Evolutionary conservation across 2,888 invertebrate species (phyloP), one percentile per base, ranked within the genome.

Genomic region (Byasa hedistus): DNA sequence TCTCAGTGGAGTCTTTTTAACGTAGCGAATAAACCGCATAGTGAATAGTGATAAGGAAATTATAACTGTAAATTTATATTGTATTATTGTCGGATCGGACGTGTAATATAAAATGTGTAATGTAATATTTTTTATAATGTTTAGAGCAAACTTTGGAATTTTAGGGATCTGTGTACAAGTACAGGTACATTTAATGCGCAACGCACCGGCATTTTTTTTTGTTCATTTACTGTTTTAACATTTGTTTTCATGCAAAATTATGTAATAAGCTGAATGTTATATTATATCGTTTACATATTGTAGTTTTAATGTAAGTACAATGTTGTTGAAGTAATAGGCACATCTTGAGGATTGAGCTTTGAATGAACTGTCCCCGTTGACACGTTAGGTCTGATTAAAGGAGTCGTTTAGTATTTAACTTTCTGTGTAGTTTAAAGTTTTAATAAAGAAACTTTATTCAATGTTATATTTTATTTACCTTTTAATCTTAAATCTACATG

Each of bases 271-370:
- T 65, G 66, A 51, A 65, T 65, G 51, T 56, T 63, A 59, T 58
- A 57, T 48, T 65, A 69, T 87, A 85, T 83, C 83, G 81, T 85
- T 66, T 82, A 77, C 77, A 48, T 48, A 48, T 48, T 48, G 80
- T 84, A 87, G 85, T 75, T 72, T 81, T 87, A 89, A 82, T 75
- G 86, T 90, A 91, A 91, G 91, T 89, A 91, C 91, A 91, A 91
- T 89, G 85, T 86, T 72, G 88, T 89, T 88, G 80, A 84, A 82
- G 73, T 84, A 85, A 83, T 80, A 83, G 80, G 84, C 87, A 87
- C 86, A 85, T 83, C 39, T 15, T 80, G 83, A 83, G 79, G 77
- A 85, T 89, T 83, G 79, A 51, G 68, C 84, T 48, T 86, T 83
- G 82, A 83, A 78, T 85, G 87, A 84, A 83, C 84, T 86, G 52